These are phyloP conservation scores for Loxodonta africana DNA, from an alignment of 2,113 vertebrate species.

Conservation along the genomic window DNA sequence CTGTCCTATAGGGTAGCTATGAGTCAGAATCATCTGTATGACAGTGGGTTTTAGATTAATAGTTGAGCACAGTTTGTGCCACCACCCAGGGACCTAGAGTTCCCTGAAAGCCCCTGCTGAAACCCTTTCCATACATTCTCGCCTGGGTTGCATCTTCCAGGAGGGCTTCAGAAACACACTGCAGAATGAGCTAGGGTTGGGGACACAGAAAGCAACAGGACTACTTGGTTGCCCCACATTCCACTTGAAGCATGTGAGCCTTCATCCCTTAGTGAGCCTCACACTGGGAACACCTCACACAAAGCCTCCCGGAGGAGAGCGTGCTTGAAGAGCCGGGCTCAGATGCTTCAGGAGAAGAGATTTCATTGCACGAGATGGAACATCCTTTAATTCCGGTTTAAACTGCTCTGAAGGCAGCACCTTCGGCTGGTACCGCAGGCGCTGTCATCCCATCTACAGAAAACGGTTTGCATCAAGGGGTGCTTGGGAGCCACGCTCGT, in stretches of 20 bases:
- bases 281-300: not conserved
- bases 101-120: too few relatives aligned
- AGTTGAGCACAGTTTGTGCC: too few relatives aligned
- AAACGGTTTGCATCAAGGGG: rapidly evolving
- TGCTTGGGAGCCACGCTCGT: not conserved
- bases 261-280: not conserved
- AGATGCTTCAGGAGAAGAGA: not conserved
- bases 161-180: not conserved
- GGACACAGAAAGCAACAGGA: not conserved
- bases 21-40: too few relatives aligned
- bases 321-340: not conserved
- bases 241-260: not conserved
- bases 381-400: not conserved
- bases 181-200: not conserved
- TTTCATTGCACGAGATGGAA: not conserved
- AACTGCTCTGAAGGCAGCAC: not conserved
- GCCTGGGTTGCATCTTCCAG: not conserved
- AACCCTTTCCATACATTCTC: not conserved
- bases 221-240: too few relatives aligned
- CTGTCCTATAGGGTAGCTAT: not conserved
- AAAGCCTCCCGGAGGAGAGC: not conserved
- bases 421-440: not conserved
- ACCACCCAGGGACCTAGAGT: too few relatives aligned
- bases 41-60: too few relatives aligned
- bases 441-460: not conserved